Conservation (phyloP, 2,113 vertebrate genomes). For the Pterocles orientalis region DNA sequence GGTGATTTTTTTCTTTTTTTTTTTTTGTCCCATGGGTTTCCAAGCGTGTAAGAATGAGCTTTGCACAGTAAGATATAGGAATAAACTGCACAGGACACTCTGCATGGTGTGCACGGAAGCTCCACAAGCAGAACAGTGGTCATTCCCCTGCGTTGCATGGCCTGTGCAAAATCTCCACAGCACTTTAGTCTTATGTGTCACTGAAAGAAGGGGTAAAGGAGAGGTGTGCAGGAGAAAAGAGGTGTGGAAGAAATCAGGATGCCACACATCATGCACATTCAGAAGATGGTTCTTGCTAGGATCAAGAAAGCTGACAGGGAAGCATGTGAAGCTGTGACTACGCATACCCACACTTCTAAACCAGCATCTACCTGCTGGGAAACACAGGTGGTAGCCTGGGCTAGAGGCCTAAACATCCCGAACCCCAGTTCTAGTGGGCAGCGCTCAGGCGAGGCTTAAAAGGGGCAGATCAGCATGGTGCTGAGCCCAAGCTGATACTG, state of each 20-base stretch:
- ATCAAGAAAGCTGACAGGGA: neutral
- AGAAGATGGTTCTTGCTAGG: neutral
- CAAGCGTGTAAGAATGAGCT: neutral
- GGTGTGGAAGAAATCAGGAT: neutral
- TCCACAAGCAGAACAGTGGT: neutral
- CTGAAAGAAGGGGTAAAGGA: neutral
- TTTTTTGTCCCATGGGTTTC: neutral
- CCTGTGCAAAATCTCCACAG: neutral
- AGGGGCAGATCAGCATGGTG: rapidly evolving
- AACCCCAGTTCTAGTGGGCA: neutral
- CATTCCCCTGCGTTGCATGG: neutral
- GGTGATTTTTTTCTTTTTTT: neutral
- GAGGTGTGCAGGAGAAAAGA: neutral
- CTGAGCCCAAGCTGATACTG: neutral
- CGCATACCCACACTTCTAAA: neutral
- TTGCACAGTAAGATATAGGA: neutral
- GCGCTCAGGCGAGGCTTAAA: neutral
- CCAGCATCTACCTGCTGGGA: too few species aligned
- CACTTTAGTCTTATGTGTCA: neutral
- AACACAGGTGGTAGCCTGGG: neutral
- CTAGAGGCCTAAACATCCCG: neutral
- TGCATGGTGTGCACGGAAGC: neutral
- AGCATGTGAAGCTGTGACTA: neutral
- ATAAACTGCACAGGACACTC: neutral
- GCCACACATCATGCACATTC: neutral